These are phyloP conservation scores for Drosophila picticornis DNA, from an alignment of 2,888 invertebrate genomes.

Conservation along the genomic window DNA sequence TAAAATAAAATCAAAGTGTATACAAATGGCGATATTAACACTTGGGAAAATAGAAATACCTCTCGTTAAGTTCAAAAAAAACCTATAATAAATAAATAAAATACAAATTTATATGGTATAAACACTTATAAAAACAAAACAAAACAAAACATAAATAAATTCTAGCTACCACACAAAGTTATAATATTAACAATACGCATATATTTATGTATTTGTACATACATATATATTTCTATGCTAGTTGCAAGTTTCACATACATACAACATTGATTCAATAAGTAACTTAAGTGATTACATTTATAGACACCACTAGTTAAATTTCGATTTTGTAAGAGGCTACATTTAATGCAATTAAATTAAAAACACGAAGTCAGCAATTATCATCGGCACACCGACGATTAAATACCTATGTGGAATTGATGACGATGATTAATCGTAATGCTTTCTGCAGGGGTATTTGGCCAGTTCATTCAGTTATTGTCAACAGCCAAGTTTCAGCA, in stretches of 20 bases:
- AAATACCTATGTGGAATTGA: conserved; percentile 10
- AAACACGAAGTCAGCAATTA: neutral
- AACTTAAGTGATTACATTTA: conserved; percentile 20
- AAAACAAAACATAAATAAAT: conserved; percentile 9
- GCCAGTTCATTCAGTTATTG: conserved; percentile 7
- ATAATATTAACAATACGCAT: conserved; percentile 21
- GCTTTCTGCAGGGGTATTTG: neutral
- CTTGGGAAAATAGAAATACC: conserved; percentile 86
- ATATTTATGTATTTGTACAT: conserved; percentile 18
- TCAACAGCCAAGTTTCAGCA: neutral
- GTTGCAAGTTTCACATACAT: conserved; percentile 33
- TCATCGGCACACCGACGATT: neutral
- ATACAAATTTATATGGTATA: conserved; percentile 58
- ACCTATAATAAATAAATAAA: conserved; percentile 55
- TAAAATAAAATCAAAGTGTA: conserved; percentile 42
- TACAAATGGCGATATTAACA: conserved; percentile 78
- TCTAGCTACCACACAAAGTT: conserved; percentile 24
- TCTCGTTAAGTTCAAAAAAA: conserved; percentile 86
- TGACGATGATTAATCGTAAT: neutral
- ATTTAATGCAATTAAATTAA: conserved; percentile 38
- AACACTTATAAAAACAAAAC: conserved; percentile 17
- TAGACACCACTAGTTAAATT: conserved; percentile 36
- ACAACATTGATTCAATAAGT: conserved; percentile 17
- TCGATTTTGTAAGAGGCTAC: conserved; percentile 46
- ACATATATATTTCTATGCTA: conserved; percentile 26